Conservation (phyloP, 1,140 invertebrate genomes). For the Drosophila micromelanica region DNA sequence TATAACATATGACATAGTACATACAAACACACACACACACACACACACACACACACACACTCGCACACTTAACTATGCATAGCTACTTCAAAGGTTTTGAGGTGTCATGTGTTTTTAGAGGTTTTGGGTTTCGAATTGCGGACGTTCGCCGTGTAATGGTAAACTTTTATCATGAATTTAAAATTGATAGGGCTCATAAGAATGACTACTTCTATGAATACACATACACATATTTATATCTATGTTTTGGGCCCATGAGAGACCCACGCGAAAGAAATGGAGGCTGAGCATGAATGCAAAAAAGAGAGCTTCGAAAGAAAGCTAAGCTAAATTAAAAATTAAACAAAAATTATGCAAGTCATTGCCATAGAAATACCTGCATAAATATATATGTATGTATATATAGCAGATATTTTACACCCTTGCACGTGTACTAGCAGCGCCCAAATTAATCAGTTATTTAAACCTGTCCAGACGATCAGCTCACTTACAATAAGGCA, state of each 20-base stretch:
- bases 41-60: slow-evolving; percentile 6
- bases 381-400: slow-evolving; percentile 7
- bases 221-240: not conserved
- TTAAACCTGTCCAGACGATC: slow-evolving; percentile 40
- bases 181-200: slow-evolving; percentile 69
- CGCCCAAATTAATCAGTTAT: slow-evolving; percentile 34
- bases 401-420: not conserved
- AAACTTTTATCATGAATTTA: slow-evolving; percentile 73
- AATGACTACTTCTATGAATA: slow-evolving; percentile 42
- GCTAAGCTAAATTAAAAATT: not conserved
- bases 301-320: slow-evolving; percentile 22
- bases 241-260: not conserved
- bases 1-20: slow-evolving; percentile 34
- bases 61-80: slow-evolving; percentile 3
- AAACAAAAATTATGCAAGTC: slow-evolving; percentile 25
- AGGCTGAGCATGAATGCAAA: not conserved
- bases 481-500: slow-evolving; percentile 44
- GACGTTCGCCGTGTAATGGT: slow-evolving; percentile 58
- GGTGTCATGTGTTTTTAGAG: slow-evolving; percentile 70
- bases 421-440: slow-evolving; percentile 24
- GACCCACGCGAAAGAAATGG: not conserved
- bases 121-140: slow-evolving; percentile 58
- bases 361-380: slow-evolving; percentile 2
- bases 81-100: slow-evolving; percentile 55
- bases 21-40: slow-evolving; percentile 8